Evolutionary conservation across 2,113 vertebrate genomes (phyloP).

Genomic region (Sarotherodon lohbergeri): DNA sequence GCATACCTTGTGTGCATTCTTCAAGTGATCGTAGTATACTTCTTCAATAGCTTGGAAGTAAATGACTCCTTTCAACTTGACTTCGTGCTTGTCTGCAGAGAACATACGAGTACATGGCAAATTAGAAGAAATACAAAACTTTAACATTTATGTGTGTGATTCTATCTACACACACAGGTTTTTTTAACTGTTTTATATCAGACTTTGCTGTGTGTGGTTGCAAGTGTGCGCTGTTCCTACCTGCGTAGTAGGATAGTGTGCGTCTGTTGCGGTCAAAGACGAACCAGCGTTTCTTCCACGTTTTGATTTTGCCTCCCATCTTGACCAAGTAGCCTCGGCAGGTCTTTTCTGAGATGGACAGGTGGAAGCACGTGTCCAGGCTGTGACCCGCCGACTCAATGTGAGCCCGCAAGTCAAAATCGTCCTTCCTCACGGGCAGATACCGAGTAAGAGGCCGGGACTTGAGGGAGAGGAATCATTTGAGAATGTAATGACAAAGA

Average conservation of each 20-base stretch:
- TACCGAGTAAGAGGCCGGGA: slow-evolving; percentile 94
- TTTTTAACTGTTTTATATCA: background rate
- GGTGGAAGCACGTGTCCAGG: slow-evolving; percentile 87
- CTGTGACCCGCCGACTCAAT: slow-evolving; percentile 92
- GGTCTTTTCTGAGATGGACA: slow-evolving; percentile 92
- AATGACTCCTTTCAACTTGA: slow-evolving; percentile 96
- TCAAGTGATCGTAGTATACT: slow-evolving; percentile 97
- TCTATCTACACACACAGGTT: accelerated
- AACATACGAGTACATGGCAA: background rate
- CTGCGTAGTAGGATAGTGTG: slow-evolving; percentile 90
- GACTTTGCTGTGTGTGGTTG: background rate
- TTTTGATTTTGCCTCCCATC: slow-evolving; percentile 79
- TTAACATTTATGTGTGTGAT: background rate
- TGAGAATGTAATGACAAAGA: background rate
- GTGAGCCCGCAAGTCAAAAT: slow-evolving; percentile 89
- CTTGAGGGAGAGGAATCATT: slow-evolving; percentile 51
- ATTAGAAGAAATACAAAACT: background rate
- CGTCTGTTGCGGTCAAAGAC: slow-evolving; percentile 94
- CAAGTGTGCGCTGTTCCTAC: slow-evolving; percentile 46
- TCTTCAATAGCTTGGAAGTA: slow-evolving; percentile 99
- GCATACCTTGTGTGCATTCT: slow-evolving; percentile 93
- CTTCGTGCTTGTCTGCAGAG: slow-evolving; percentile 91
- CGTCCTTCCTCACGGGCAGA: slow-evolving; percentile 88
- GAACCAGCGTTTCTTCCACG: slow-evolving; percentile 56
- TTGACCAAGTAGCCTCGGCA: slow-evolving; percentile 94